Percentiles rank a stretch among this genome's conserved stretches.
These are phyloP conservation scores for Kryptolebias ocellatus DNA, from an alignment of 2,797 vertebrate species.

Conservation along the genomic window DNA sequence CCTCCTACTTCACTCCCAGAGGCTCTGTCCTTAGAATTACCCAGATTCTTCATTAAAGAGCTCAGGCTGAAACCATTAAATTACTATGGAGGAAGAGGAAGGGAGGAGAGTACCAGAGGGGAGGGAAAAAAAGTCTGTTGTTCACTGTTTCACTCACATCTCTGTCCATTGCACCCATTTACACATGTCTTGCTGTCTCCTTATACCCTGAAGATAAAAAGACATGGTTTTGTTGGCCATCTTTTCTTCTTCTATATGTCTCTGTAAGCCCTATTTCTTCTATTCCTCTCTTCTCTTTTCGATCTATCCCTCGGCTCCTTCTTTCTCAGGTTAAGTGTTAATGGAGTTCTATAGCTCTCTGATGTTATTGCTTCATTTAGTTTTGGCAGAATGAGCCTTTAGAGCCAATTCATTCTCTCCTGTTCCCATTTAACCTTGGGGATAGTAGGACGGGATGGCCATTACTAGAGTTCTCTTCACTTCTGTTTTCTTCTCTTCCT, in stretches of 20 bases:
- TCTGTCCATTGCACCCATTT: constrained; percentile 27
- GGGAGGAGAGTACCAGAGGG: constrained; percentile 39
- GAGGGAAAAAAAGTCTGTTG: constrained; percentile 27
- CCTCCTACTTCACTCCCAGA: constrained; percentile 46
- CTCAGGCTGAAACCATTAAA: constrained; percentile 67
- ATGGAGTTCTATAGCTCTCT: constrained; percentile 78
- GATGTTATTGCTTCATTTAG: constrained; percentile 85
- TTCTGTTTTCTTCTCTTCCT: constrained; percentile 19
- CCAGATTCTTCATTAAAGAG: constrained; percentile 74
- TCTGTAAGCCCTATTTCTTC: constrained; percentile 29
- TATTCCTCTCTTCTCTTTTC: constrained; percentile 23
- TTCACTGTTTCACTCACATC: constrained; percentile 33
- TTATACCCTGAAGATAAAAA: constrained; percentile 27
- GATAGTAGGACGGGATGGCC: constrained; percentile 53
- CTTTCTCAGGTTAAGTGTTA: constrained; percentile 76
- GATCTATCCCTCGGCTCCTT: constrained; percentile 23
- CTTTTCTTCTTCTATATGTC: constrained; percentile 18
- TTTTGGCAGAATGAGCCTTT: constrained; percentile 83
- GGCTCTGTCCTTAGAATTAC: constrained; percentile 72
- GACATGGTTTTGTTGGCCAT: constrained; percentile 9
- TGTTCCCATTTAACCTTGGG: constrained; percentile 81
- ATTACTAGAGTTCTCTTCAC: constrained; percentile 45
- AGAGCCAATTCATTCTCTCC: constrained; percentile 81
- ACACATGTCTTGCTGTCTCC: constrained; percentile 32
- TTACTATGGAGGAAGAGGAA: constrained; percentile 54